A percentile compares a stretch with the other conserved stretches of the same genome.
Conservation (phyloP, 2,797 vertebrate genomes). For the Mormyrus proboscirostris region DNA sequence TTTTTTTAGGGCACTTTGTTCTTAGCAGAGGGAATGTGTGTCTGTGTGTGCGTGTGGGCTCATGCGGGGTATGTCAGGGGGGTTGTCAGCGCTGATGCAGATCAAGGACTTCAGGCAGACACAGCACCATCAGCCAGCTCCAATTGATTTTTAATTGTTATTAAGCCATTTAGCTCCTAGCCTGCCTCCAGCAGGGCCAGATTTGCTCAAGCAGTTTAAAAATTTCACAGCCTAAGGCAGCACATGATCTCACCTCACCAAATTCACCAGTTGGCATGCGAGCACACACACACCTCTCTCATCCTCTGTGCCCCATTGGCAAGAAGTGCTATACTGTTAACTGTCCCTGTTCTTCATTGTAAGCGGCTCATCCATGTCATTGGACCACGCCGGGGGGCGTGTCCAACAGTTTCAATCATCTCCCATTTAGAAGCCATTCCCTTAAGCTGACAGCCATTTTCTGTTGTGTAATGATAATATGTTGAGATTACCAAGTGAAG, state of each 20-base stretch:
- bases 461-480: not conserved
- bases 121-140: not conserved
- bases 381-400: not conserved
- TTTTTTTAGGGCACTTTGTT: conserved; percentile 2
- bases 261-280: not conserved
- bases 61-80: not conserved
- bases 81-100: not conserved
- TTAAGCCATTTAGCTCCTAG: not conserved
- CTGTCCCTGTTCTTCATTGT: not conserved
- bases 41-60: not conserved
- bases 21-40: not conserved
- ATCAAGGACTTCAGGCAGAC: not conserved
- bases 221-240: not conserved
- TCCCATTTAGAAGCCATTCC: not conserved
- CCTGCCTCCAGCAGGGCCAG: not conserved
- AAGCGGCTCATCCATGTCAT: not conserved
- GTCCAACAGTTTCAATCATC: not conserved
- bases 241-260: not conserved
- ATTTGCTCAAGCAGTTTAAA: not conserved
- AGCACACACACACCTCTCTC: not conserved
- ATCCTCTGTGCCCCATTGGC: not conserved
- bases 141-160: conserved; percentile 12
- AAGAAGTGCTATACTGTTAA: not conserved
- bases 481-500: not conserved
- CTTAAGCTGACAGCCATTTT: conserved; percentile 6